These are phyloP conservation scores for Poecilia gillii DNA, from an alignment of 2,797 vertebrate genomes.

Conservation along the genomic window DNA sequence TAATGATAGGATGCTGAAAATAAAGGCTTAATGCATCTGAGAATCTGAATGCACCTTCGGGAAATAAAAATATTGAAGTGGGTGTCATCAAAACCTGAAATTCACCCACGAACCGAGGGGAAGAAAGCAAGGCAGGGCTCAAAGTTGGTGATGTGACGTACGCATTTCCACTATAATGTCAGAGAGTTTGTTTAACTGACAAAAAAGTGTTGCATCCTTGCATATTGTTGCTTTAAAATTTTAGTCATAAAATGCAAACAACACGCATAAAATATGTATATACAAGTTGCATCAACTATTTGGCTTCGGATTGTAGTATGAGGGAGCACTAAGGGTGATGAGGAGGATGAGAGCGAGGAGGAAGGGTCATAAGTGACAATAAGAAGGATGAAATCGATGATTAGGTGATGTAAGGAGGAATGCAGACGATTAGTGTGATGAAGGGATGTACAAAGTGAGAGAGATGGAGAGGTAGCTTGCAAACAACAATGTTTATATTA, in stretches of 20 bases:
- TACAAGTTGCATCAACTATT: too few relatives aligned
- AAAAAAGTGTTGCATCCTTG: background rate
- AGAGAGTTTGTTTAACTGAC: background rate
- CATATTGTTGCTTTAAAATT: constrained; percentile 5
- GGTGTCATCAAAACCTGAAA: constrained; percentile 8
- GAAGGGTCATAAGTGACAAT: background rate
- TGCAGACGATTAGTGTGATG: background rate
- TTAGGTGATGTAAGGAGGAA: background rate
- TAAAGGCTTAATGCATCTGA: constrained; percentile 31
- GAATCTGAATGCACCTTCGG: constrained; percentile 28
- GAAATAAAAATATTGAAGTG: constrained; percentile 13
- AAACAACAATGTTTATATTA: background rate
- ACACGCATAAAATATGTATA: background rate
- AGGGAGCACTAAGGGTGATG: too few relatives aligned
- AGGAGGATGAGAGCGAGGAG: background rate
- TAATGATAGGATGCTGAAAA: constrained; percentile 41
- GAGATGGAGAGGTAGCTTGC: background rate
- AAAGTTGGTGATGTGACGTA: constrained; percentile 1
- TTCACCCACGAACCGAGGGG: background rate
- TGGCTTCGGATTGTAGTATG: too few relatives aligned
- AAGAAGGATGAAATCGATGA: background rate
- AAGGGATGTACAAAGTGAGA: background rate
- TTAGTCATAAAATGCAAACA: background rate
- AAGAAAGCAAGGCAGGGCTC: background rate
- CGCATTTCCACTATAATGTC: background rate